phyloP scores from a whole-genome alignment of 2,797 vertebrate genomes.

The Smutsia gigantea region DNA sequence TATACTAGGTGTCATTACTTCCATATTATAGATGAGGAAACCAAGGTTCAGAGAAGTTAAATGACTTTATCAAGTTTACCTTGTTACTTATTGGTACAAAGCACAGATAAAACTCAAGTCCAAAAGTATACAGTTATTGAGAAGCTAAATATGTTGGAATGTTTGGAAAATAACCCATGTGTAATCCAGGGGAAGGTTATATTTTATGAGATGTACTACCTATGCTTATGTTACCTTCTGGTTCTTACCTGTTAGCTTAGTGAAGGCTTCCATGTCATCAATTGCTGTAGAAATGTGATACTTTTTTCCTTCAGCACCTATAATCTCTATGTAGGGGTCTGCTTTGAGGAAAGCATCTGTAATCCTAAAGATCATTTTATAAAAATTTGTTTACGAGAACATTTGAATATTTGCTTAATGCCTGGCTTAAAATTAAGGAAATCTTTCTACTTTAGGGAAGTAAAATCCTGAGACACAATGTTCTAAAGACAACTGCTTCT shows the following conservation, averaged over 20 bases:
- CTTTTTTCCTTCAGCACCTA: constrained; percentile 86
- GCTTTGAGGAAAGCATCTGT: constrained; percentile 96
- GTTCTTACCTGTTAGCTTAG: constrained; percentile 94
- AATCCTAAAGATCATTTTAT: constrained; percentile 89
- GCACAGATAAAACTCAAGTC: constrained; percentile 11
- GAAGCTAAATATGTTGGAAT: constrained; percentile 11
- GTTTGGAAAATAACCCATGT: background rate
- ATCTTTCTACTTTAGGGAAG: constrained; percentile 39
- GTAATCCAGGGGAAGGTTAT: background rate
- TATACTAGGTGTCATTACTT: background rate
- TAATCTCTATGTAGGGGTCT: constrained; percentile 89
- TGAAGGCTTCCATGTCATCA: constrained; percentile 97
- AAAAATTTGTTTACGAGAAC: constrained; percentile 54
- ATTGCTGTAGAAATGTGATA: constrained; percentile 93
- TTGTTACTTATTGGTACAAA: background rate
- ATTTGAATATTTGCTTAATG: constrained; percentile 12
- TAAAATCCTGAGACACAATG: background rate
- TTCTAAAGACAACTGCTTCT: background rate
- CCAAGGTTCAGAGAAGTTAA: constrained; percentile 27
- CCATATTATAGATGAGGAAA: constrained; percentile 19
- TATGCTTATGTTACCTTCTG: background rate
- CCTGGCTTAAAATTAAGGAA: background rate
- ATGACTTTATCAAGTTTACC: background rate
- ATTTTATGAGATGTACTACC: background rate
- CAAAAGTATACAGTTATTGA: background rate